Evolutionary conservation across 2,113 vertebrate species (phyloP).

Genomic region (Girardinichthys multiradiatus): DNA sequence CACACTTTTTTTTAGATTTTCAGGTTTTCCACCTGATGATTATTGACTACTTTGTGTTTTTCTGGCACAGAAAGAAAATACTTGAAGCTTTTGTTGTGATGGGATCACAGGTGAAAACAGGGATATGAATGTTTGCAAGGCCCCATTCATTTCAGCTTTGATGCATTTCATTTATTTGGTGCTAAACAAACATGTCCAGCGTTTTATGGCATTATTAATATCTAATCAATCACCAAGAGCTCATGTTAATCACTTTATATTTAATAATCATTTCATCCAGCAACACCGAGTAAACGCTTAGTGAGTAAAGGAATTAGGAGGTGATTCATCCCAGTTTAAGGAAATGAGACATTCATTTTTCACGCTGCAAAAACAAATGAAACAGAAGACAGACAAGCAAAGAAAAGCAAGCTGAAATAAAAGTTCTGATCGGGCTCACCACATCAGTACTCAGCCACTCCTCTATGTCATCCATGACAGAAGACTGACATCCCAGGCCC

Average conservation of each 20-base stretch:
- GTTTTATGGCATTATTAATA: no score
- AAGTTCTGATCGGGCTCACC: conserved; percentile 88
- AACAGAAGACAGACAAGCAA: conserved; percentile 21
- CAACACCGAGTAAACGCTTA: conserved; percentile 24
- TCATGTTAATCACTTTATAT: conserved; percentile 39
- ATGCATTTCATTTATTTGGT: neutral
- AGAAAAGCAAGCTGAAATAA: conserved; percentile 64
- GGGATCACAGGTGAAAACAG: neutral
- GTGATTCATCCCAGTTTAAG: conserved; percentile 30
- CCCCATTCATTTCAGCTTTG: neutral
- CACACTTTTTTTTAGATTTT: neutral
- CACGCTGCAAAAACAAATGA: conserved; percentile 1
- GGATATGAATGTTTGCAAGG: neutral
- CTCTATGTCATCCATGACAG: conserved; percentile 99
- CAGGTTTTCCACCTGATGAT: no score
- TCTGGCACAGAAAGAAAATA: neutral
- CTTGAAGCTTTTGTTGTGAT: neutral
- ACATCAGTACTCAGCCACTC: conserved; percentile 98
- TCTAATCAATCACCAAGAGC: neutral
- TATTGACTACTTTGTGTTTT: no score
- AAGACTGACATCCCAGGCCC: conserved; percentile 91
- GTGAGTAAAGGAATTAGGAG: neutral
- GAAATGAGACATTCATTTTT: conserved; percentile 34
- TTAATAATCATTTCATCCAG: neutral
- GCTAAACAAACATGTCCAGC: neutral